These are phyloP conservation scores for Drosophila nigromelanica DNA, from an alignment of 1,140 invertebrate species.

Conservation along the genomic window DNA sequence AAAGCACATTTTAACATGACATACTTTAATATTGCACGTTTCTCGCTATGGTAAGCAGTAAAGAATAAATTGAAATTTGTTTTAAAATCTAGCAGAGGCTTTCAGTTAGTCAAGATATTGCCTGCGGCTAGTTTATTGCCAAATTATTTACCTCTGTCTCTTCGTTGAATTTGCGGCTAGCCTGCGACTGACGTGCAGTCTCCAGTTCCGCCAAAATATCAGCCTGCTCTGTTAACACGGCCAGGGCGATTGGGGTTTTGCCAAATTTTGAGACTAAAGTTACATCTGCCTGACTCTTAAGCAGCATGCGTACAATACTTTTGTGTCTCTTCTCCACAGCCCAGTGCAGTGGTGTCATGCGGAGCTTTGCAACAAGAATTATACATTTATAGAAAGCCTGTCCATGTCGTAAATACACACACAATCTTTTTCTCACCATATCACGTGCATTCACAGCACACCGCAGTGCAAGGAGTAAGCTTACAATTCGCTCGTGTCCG, in stretches of 20 bases:
- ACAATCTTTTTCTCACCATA: slow-evolving; percentile 87
- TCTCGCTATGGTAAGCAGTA: slow-evolving; percentile 35
- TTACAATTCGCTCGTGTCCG: slow-evolving; percentile 91
- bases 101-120: neutral
- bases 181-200: slow-evolving; percentile 65
- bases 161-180: slow-evolving; percentile 69
- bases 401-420: neutral
- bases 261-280: slow-evolving; percentile 91
- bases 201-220: slow-evolving; percentile 78
- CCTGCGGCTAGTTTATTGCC: neutral
- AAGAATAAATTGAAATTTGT: slow-evolving; percentile 12
- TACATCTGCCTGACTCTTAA: slow-evolving; percentile 90
- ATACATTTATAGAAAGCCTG: neutral
- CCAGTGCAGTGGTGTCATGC: slow-evolving; percentile 98
- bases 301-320: slow-evolving; percentile 88
- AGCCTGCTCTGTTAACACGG: slow-evolving; percentile 83
- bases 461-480: slow-evolving; percentile 90
- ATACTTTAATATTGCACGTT: slow-evolving; percentile 54
- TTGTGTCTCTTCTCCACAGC: slow-evolving; percentile 93
- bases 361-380: slow-evolving; percentile 86
- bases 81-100: neutral
- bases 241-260: slow-evolving; percentile 92
- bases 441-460: slow-evolving; percentile 92
- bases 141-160: slow-evolving; percentile 67
- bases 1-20: slow-evolving; percentile 30